Evolutionary conservation across 2,888 invertebrate genomes (phyloP).

Genomic region (Lycaena phlaeas): DNA sequence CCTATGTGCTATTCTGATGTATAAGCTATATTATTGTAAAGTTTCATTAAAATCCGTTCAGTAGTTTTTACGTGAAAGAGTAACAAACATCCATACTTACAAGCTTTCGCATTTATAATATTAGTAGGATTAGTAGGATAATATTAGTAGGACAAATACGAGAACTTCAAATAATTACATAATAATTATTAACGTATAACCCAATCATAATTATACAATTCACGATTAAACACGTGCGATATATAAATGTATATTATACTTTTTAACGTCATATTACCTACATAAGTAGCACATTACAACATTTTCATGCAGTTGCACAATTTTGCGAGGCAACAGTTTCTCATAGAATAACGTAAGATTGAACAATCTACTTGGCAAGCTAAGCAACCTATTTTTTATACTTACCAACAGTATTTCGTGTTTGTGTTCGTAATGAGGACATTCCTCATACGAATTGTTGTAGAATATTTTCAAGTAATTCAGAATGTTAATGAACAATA

Average conservation of each 20-base stretch:
- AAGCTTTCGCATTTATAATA: no score
- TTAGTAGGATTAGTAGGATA: no score
- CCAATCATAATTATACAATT: background rate
- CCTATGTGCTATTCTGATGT: no score
- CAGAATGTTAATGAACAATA: no score
- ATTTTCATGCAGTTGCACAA: slow-evolving; percentile 21
- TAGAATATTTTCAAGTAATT: background rate
- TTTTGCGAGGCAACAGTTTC: slow-evolving; percentile 20
- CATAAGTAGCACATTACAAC: slow-evolving; percentile 15
- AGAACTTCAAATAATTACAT: no score
- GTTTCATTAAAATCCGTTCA: no score
- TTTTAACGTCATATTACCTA: background rate
- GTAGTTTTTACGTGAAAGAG: no score
- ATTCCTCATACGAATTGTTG: no score
- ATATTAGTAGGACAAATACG: no score
- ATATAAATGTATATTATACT: background rate
- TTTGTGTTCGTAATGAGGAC: slow-evolving; percentile 1
- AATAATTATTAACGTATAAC: background rate
- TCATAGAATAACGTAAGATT: slow-evolving; percentile 25
- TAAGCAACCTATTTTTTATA: slow-evolving; percentile 13
- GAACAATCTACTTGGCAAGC: slow-evolving; percentile 17
- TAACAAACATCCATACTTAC: no score
- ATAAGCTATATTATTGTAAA: no score
- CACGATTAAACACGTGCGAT: background rate
- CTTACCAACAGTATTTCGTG: background rate